Evolutionary conservation across 2,888 invertebrate genomes (phyloP), one percentile per base, ranked within the genome.

Genomic region (Pachycephus smyrnensis): DNA sequence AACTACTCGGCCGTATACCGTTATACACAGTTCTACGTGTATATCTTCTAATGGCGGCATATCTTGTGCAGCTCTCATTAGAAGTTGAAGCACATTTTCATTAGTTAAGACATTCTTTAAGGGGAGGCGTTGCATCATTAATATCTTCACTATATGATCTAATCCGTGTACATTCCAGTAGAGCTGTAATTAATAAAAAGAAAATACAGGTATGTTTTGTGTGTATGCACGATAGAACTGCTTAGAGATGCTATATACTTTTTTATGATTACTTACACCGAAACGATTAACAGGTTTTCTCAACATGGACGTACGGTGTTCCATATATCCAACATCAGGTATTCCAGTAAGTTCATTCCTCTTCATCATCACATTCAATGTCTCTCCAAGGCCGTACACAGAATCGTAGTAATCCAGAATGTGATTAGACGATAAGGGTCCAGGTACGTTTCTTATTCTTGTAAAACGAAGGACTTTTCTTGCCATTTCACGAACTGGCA

Each of bases 371-470:
- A 86, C 79, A 75, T 88, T 88, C 4, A 90, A 55, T 3, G 90
- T 83, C 69, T 91, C 90, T 3, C 93, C 92, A 77, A 90, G 91
- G 37, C 91, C 92, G 81, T 92, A 92, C 23, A 89, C 86, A 1
- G 87, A 82, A 81, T 93, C 92, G 71, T 88, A 86, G 78, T 91
- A 92, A 75, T 93, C 92, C 23, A 90, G 79, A 30, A 91, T 83
- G 35, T 91, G 85, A 76, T 90, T 91, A 2, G 86, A 86, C 1
- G 89, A 88, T 4, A 87, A 75, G 4, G 88, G 84, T 80, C 86
- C 85, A 30, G 84, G 80, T 33, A 87, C 84, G 9, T 84, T 82
- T n/a, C 89, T 91, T 69, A 82, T 83, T 30, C 82, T 82, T 1
- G 89, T 89, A 74, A 90, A 91, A 11, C 87, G 88, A 69, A 92